These are phyloP conservation scores for Spilarctia lutea DNA, from an alignment of 2,888 invertebrate genomes.

Conservation along the genomic window DNA sequence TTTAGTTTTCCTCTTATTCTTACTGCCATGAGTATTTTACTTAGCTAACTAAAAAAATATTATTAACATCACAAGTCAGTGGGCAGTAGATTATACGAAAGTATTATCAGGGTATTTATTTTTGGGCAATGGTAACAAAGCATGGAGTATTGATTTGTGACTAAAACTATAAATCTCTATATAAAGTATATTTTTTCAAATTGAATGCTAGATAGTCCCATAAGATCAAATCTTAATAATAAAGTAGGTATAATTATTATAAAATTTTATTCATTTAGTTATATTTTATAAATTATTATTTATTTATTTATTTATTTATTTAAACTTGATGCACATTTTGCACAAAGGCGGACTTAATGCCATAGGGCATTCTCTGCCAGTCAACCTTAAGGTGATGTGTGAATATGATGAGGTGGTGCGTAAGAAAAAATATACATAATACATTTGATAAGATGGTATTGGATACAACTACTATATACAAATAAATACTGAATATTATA, in stretches of 20 bases:
- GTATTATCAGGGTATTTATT: constrained; percentile 27
- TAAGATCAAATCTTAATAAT: neutral
- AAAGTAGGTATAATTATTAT: neutral
- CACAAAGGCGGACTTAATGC: too few relatives aligned
- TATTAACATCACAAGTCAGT: constrained; percentile 2
- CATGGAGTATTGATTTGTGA: constrained; percentile 4
- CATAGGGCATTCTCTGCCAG: too few relatives aligned
- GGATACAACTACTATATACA: too few relatives aligned
- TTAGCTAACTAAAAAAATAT: neutral
- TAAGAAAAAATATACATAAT: too few relatives aligned
- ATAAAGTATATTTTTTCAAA: constrained; percentile 9
- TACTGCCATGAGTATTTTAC: neutral
- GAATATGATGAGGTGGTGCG: too few relatives aligned
- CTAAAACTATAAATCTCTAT: neutral
- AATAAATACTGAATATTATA: too few relatives aligned
- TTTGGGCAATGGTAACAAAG: neutral
- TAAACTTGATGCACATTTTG: too few relatives aligned
- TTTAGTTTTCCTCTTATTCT: neutral
- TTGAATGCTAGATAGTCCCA: neutral
- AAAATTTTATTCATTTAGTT: neutral
- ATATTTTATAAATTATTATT: constrained; percentile 4
- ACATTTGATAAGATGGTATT: too few relatives aligned
- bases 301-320: too few relatives aligned
- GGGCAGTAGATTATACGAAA: constrained; percentile 2
- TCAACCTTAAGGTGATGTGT: too few relatives aligned